These are phyloP conservation scores for Drosophila subpulchrella DNA, from an alignment of 1,140 invertebrate genomes.

Conservation along the genomic window DNA sequence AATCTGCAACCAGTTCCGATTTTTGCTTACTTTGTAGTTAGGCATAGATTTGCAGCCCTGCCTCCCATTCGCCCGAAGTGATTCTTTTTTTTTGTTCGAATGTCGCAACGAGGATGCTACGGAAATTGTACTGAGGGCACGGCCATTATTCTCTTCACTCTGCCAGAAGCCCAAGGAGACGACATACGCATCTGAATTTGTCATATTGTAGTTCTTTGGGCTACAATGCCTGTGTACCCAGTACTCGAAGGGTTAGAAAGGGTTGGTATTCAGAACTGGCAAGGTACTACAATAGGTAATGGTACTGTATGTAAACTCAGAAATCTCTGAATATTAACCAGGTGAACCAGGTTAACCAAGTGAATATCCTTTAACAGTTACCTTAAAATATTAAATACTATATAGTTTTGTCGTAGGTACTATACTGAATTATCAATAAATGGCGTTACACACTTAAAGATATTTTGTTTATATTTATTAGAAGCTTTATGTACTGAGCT, in stretches of 20 bases:
- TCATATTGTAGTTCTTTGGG: conserved; percentile 38
- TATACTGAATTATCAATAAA: too few species aligned
- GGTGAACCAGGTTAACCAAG: too few species aligned
- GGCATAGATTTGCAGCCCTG: conserved; percentile 58
- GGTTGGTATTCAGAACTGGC: background rate
- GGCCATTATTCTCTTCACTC: conserved; percentile 36
- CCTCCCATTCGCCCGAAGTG: background rate
- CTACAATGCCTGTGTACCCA: conserved; percentile 10
- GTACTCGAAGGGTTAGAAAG: background rate
- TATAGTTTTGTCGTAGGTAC: too few species aligned
- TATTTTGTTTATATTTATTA: too few species aligned
- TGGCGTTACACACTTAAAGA: too few species aligned
- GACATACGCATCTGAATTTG: conserved; percentile 61
- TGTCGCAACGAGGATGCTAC: conserved; percentile 53
- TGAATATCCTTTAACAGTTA: too few species aligned
- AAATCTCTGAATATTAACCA: too few species aligned
- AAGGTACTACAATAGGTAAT: background rate
- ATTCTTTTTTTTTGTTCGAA: conserved; percentile 19
- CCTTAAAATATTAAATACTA: too few species aligned
- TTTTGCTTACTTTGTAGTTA: conserved; percentile 78
- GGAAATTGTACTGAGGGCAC: conserved; percentile 68
- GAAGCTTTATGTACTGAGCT: too few species aligned
- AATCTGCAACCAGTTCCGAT: conserved; percentile 61
- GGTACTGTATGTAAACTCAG: too few species aligned
- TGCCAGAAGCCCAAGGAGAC: conserved; percentile 33